Conservation (phyloP, 2,113 vertebrate species). For the Pithys albifrons region DNA sequence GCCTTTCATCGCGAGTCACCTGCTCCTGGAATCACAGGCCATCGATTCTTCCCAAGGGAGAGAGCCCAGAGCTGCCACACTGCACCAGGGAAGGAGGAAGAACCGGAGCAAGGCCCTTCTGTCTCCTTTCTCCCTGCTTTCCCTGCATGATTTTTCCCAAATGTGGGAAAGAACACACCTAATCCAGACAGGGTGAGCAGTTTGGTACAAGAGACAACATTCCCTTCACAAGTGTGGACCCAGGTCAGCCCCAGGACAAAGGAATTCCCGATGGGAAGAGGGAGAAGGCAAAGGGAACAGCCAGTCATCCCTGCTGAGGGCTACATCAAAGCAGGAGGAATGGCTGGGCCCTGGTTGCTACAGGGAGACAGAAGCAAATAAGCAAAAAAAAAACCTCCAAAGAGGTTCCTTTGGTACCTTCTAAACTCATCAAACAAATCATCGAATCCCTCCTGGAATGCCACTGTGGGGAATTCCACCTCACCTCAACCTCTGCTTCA, state of each 20-base stretch:
- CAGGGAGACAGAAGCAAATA: neutral
- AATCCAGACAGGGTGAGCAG: neutral
- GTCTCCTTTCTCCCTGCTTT: neutral
- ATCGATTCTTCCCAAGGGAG: neutral
- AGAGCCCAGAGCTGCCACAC: neutral
- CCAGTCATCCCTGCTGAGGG: neutral
- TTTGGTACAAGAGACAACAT: neutral
- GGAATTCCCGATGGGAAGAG: neutral
- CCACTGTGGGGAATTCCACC: accelerated
- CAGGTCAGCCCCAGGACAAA: neutral
- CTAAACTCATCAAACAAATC: neutral
- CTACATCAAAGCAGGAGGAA: neutral
- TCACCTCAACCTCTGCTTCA: neutral
- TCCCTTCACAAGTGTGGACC: neutral
- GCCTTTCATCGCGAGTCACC: neutral
- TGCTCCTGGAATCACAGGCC: neutral
- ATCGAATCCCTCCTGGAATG: neutral
- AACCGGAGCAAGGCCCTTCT: neutral
- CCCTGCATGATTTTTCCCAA: neutral
- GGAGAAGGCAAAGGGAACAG: neutral
- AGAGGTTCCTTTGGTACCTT: neutral
- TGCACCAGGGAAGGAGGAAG: neutral
- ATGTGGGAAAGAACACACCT: neutral
- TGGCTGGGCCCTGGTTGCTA: neutral
- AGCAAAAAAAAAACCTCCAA: neutral